A percentile compares a stretch with the other conserved stretches of the same genome.
phyloP scores from a whole-genome alignment of 2,797 vertebrate species.

The Falco rusticolus region DNA sequence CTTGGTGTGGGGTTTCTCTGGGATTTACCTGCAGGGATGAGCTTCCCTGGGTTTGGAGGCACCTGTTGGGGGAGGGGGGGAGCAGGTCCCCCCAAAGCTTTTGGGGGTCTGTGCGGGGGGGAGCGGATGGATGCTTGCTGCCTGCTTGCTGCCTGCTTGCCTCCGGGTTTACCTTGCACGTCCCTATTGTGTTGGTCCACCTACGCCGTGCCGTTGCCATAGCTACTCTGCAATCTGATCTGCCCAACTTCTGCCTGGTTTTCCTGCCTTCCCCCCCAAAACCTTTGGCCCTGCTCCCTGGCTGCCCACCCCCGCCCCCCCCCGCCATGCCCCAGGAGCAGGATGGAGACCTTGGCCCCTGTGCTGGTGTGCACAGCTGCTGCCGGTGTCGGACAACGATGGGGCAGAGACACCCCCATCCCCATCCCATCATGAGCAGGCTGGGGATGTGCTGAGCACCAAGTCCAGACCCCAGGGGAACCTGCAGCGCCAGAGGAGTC shows the following conservation, averaged over 20 bases:
- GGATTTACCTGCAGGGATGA: not conserved
- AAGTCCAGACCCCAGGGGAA: accelerated
- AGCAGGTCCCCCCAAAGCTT: not conserved
- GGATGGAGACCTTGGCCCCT: not conserved
- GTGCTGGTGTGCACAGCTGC: not conserved
- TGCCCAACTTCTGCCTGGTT: constrained; percentile 25
- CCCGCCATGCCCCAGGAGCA: not conserved
- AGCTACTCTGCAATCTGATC: constrained; percentile 46
- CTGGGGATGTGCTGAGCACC: not conserved
- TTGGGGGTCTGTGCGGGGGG: not conserved
- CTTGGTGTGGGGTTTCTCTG: accelerated
- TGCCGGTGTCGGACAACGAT: accelerated
- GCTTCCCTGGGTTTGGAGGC: not conserved
- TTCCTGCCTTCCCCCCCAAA: not conserved
- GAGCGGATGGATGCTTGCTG: not conserved
- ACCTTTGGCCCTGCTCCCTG: not conserved
- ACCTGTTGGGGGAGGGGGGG: not conserved
- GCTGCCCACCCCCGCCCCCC: not conserved
- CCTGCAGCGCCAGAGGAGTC: not conserved
- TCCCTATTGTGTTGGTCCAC: constrained; percentile 29
- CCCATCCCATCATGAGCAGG: accelerated
- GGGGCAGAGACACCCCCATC: not conserved
- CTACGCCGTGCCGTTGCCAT: constrained; percentile 52
- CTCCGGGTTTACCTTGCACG: not conserved
- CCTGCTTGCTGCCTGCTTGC: not conserved